These are phyloP conservation scores for Eurytoma californica DNA, from an alignment of 2,888 invertebrate species.

Conservation along the genomic window DNA sequence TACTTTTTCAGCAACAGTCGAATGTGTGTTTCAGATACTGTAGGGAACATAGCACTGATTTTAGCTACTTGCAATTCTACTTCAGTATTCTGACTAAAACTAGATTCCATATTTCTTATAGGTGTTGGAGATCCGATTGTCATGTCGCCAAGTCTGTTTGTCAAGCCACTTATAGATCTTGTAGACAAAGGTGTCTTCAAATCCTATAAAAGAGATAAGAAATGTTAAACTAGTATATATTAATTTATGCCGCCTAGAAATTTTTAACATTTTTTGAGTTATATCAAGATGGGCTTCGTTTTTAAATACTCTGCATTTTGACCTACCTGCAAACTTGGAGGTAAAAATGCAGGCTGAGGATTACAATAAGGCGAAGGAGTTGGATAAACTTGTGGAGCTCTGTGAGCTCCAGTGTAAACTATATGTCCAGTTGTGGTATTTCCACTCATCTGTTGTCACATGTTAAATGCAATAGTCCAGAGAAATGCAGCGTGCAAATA, in stretches of 20 bases:
- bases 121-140: conserved; percentile 72
- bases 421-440: conserved; percentile 69
- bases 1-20: conserved; percentile 91
- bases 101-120: conserved; percentile 77
- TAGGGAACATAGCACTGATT: conserved; percentile 92
- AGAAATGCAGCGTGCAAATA: conserved; percentile 70
- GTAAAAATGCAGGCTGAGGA: conserved; percentile 74
- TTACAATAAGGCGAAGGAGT: conserved; percentile 73
- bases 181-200: conserved; percentile 72
- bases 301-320: conserved; percentile 17
- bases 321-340: conserved; percentile 72
- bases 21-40: conserved; percentile 92
- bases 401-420: conserved; percentile 71
- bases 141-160: conserved; percentile 72
- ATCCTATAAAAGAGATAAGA: conserved; percentile 64
- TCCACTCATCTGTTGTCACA: conserved; percentile 69
- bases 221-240: neutral
- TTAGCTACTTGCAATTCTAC: conserved; percentile 86
- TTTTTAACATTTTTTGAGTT: too few species aligned
- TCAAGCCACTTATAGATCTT: conserved; percentile 70
- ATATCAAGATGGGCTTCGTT: conserved; percentile 4
- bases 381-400: conserved; percentile 74
- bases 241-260: neutral
- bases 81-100: conserved; percentile 80
- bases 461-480: conserved; percentile 65